Base-by-base conservation (phyloP, 1,140 invertebrate species). In the Drosophila tani region DNA sequence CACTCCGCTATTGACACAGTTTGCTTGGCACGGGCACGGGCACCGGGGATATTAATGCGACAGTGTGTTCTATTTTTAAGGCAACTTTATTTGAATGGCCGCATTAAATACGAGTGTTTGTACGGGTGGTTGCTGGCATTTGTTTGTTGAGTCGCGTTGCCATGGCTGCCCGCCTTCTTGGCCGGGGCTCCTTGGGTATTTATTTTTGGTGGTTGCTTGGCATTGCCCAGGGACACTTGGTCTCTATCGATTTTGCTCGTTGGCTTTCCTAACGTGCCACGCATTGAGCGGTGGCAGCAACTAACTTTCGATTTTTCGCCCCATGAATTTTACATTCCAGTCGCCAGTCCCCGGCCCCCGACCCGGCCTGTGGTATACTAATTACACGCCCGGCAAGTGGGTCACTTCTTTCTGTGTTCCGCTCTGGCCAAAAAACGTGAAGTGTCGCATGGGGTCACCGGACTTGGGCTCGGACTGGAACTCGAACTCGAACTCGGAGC, bases 281-380 rank as follows among this genome's bases (percentile, higher is more conserved):
- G 66, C 66, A 71, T 79, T 87, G 82, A 67, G 74, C 12, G 41
- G n/a, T 32, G 40, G 49, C 21, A 59, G 32, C 47, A 55, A 63
- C 69, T 75, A 78, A 88, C 83, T 87, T 87, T 87, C 83, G 84
- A 87, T 87, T 87, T 86, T 86, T 77, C 82, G 82, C 82, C 71
- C 62, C 82, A 86, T 79, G 66, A 82, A 79, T 75, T 82, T 69
- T 47, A 67, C 70, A 78, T 79, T 81, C 63, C 60, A 6, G 19
- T 24, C 21, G 0, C 21, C 21, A 24, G 21, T 24, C n/a, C n/a
- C 5, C 29, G 11, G 49, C n/a, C 27, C 27, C 32, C 15, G 11
- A 12, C 24, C 41, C 62, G 38, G 51, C 79, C 43, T 47, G 50
- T 17, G 68, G 64, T 41, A 43, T 43, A 81, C 81, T 87, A 87